Evolutionary conservation across 2,113 vertebrate genomes (phyloP).

Genomic region (Forbesichthys agassizii): DNA sequence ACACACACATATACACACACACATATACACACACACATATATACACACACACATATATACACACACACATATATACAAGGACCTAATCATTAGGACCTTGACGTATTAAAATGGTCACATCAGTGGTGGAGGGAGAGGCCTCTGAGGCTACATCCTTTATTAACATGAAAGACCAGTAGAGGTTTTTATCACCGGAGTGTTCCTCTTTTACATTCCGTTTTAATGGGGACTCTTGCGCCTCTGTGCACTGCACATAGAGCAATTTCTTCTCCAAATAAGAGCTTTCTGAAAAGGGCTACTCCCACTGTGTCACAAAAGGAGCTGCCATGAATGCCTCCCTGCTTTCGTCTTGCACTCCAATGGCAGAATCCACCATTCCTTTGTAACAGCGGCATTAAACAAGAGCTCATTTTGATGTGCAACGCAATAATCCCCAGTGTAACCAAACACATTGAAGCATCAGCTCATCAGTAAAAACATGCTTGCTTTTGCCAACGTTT

Average conservation of each 20-base stretch:
- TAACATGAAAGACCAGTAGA: constrained; percentile 29
- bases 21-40: neutral
- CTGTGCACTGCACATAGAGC: constrained; percentile 27
- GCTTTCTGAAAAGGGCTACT: constrained; percentile 6
- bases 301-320: constrained; percentile 10
- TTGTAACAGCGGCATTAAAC: neutral
- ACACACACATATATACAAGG: no score
- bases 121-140: constrained; percentile 38
- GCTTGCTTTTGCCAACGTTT: constrained; percentile 13
- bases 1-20: no score
- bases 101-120: constrained; percentile 20
- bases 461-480: neutral
- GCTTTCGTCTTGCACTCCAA: neutral
- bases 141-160: constrained; percentile 45
- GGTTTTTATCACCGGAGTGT: constrained; percentile 11
- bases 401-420: neutral
- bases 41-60: neutral
- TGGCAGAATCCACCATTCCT: neutral
- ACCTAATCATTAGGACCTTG: neutral
- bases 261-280: constrained; percentile 7
- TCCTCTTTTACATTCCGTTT: constrained; percentile 42
- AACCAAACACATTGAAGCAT: neutral
- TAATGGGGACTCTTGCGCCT: constrained; percentile 34
- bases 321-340: neutral
- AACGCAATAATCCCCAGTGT: neutral